These are phyloP conservation scores for Nesogale talazaci DNA, from an alignment of 2,113 vertebrate species.

Conservation along the genomic window DNA sequence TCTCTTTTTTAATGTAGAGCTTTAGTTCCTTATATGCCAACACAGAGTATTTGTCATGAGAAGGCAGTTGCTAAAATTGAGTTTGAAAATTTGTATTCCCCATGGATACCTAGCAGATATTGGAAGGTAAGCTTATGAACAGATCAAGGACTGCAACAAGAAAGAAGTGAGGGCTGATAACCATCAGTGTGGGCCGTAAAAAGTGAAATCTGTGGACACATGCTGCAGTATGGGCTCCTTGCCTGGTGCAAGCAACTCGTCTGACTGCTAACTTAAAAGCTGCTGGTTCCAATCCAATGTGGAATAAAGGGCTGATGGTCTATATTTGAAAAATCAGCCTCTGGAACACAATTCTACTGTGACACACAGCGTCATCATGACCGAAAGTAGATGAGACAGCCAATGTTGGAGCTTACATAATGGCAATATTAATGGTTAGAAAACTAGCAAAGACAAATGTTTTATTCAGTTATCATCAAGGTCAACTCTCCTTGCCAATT, in stretches of 20 bases:
- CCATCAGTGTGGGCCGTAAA: not conserved
- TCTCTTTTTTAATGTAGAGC: not conserved
- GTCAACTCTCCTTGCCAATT: not conserved
- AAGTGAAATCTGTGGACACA: not conserved
- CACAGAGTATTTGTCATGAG: not conserved
- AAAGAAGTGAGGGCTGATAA: not conserved
- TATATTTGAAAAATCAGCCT: not conserved
- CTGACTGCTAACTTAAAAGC: not conserved
- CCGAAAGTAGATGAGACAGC: not conserved
- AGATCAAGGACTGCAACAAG: not conserved
- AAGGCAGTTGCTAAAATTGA: not conserved
- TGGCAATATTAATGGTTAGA: not conserved
- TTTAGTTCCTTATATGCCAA: not conserved
- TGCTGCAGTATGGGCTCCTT: not conserved
- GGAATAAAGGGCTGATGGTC: not conserved
- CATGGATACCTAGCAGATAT: not conserved
- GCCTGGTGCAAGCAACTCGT: not conserved
- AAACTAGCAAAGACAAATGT: not conserved
- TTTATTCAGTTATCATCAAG: slow-evolving; percentile 24
- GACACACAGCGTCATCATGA: not conserved
- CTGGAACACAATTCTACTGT: not conserved
- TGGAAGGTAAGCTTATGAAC: not conserved
- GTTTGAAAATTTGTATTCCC: not conserved
- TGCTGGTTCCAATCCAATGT: not conserved
- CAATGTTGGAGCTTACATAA: no score